Evolutionary conservation across 2,888 invertebrate species (phyloP).

Genomic region (Griposia aprilina): DNA sequence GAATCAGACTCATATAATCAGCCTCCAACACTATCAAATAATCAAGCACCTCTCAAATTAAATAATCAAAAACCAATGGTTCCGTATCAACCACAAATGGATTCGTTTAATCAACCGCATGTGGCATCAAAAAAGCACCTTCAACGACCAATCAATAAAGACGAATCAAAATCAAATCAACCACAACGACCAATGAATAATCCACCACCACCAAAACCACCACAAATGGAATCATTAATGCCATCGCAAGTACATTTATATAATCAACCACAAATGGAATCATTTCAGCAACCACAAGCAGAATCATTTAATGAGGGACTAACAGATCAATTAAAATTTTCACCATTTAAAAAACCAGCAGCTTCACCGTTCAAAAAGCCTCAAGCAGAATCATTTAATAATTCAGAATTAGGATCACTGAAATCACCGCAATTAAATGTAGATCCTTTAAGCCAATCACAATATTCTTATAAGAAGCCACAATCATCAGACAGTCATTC

Average conservation of each 20-base stretch:
- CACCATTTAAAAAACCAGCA: background rate
- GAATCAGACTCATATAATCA: conserved; percentile 3
- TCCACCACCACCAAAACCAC: background rate
- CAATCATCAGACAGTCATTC: background rate
- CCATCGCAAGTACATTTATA: conserved; percentile 10
- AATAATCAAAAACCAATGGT: conserved; percentile 4
- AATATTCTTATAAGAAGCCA: conserved; percentile 20
- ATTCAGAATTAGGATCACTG: conserved; percentile 19
- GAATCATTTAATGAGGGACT: background rate
- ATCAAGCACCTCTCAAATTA: background rate
- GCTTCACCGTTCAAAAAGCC: background rate
- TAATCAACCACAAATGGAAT: conserved; percentile 13
- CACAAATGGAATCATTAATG: conserved; percentile 6
- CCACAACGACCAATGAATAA: background rate
- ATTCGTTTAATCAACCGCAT: conserved; percentile 13
- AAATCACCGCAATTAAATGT: background rate
- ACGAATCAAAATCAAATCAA: background rate
- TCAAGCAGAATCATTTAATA: background rate
- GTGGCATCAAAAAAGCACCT: conserved; percentile 1
- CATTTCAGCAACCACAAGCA: conserved; percentile 8
- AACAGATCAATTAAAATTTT: background rate
- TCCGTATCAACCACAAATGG: conserved; percentile 7
- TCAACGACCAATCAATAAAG: conserved; percentile 12
- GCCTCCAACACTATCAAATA: conserved; percentile 9
- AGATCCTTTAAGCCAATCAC: background rate